Conservation (phyloP, 2,113 vertebrate genomes). For the Excalfactoria chinensis region DNA sequence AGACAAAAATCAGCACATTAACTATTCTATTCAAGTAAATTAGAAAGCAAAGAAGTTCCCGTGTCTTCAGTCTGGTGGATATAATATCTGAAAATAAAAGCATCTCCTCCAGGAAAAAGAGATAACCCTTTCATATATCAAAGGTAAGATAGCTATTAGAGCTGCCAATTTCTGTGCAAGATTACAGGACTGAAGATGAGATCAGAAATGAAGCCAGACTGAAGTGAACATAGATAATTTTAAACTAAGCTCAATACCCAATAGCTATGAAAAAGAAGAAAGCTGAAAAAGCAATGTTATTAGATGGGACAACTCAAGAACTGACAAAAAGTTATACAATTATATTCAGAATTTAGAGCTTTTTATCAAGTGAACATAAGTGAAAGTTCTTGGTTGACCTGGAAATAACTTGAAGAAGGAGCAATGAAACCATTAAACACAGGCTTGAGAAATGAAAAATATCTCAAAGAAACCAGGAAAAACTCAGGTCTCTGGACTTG, state of each 20-base stretch:
- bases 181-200: constrained; percentile 24
- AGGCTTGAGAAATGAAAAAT: not conserved
- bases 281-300: not conserved
- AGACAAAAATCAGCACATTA: not conserved
- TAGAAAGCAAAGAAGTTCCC: not conserved
- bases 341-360: not conserved
- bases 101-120: not conserved
- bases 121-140: not conserved
- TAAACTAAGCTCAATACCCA: not conserved
- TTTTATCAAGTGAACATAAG: not conserved
- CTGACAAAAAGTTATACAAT: not conserved
- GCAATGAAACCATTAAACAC: not conserved
- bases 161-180: constrained; percentile 11
- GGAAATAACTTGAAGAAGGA: not conserved
- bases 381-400: not conserved
- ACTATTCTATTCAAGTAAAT: constrained; percentile 14
- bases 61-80: not conserved
- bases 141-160: constrained; percentile 14
- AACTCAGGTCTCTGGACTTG: not conserved
- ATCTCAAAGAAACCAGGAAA: not conserved
- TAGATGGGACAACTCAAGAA: not conserved
- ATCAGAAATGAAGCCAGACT: constrained; percentile 20
- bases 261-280: not conserved
- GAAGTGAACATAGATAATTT: not conserved
- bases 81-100: constrained; percentile 19